Evolutionary conservation across 2,888 invertebrate species (phyloP), one percentile per base, ranked within the genome.

Genomic region (Liodrosophila aerea): DNA sequence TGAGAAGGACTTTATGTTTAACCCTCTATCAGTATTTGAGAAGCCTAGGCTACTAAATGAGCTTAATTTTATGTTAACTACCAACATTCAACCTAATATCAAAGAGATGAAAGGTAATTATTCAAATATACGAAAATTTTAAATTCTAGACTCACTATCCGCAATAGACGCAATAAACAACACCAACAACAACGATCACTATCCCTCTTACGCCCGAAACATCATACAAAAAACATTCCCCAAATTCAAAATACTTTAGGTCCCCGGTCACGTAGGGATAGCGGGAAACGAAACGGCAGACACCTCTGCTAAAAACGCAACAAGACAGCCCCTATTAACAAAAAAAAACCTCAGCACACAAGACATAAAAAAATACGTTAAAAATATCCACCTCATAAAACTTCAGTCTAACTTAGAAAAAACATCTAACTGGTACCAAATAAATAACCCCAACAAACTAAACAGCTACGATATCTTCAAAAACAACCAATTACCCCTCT

Each of bases 31-130:
- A 1, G 43, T 64, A 7, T 12, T 76, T 9, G 36, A 64, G 13
- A 43, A 46, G 0, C 54, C 50, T 0, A 27, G 16, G 8, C 27
- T 78, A 30, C 37, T 78, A 0, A 45, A 46, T 9, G 76, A 62
- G 1, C 2, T 46, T 0, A 12, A 69, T n/a, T 78, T 78, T 39
- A 41, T 78, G 47, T 36, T 78, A 0, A 56, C 73, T 0, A 34
- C 18, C 4, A 27, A 51, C 1, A 76, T 85, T 9, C 43, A 45
- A 2, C 78, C 78, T 0, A 66, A 37, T 54, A 27, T 8, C 0
- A 43, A 7, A 1, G 66, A 78, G 43, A 80, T 78, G 84, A 61
- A 56, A 60, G 59, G 77, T 64, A 5, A 50, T 1, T n/a, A n/a
- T n/a, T 9, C n/a, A n/a, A n/a, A n/a, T n/a, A 22, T 22, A 22